Evolutionary conservation across 2,797 vertebrate genomes (phyloP).

Genomic region (Pachyuromys duprasi): DNA sequence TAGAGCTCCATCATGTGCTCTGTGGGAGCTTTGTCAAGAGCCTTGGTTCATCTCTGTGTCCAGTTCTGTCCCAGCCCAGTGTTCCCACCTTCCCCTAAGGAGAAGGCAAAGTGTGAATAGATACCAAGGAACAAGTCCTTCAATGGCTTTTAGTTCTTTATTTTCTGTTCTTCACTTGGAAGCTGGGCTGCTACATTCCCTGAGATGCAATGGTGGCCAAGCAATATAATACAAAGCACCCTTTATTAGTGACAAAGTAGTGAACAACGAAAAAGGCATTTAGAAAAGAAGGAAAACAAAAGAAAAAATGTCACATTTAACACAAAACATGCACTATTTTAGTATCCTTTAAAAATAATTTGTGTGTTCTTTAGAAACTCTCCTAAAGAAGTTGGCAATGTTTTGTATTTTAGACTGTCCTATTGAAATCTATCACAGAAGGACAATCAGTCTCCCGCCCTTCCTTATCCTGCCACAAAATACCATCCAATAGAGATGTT

Average conservation of each 20-base stretch:
- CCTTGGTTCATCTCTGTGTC: background rate
- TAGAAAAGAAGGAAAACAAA: background rate
- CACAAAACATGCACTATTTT: background rate
- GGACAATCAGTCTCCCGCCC: background rate
- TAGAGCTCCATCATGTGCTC: background rate
- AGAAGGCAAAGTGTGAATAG: background rate
- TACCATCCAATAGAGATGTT: background rate
- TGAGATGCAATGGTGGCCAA: constrained; percentile 22
- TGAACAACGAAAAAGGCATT: background rate
- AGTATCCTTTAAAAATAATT: background rate
- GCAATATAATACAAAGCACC: background rate
- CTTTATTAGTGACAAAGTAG: background rate
- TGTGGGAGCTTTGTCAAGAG: background rate
- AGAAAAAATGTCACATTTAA: background rate
- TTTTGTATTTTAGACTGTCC: constrained; percentile 26
- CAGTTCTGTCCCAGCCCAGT: background rate
- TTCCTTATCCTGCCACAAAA: background rate
- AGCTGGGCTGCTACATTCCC: background rate
- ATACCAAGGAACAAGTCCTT: background rate
- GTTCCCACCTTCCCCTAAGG: background rate
- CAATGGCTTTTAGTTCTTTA: background rate
- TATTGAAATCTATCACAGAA: background rate
- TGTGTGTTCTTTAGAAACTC: background rate
- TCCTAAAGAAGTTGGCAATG: background rate
- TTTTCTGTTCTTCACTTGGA: background rate